phyloP scores from a whole-genome alignment of 2,888 invertebrate genomes.

The Pseudococcus longispinus region DNA sequence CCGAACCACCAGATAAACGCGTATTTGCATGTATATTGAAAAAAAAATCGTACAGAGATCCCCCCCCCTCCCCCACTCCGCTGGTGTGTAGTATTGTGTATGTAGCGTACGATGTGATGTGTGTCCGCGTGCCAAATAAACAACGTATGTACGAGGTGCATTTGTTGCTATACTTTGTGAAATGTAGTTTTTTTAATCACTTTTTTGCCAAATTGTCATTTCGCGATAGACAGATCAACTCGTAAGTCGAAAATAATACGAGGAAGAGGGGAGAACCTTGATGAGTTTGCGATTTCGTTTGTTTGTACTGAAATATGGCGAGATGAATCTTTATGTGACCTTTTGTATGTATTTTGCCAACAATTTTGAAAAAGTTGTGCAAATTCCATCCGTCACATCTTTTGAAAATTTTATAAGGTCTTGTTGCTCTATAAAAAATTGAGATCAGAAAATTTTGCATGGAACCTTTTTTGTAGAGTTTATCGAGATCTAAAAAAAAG shows the following conservation, averaged over 20 bases:
- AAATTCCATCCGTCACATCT: too few relatives aligned
- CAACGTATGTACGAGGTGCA: background rate
- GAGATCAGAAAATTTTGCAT: too few relatives aligned
- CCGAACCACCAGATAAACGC: background rate
- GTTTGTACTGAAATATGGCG: background rate
- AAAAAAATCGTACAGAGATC: background rate
- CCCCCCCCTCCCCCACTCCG: background rate
- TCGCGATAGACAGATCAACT: background rate
- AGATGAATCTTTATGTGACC: too few relatives aligned
- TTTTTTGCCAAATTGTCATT: background rate
- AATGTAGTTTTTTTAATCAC: background rate
- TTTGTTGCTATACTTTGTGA: background rate
- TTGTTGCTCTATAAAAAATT: too few relatives aligned
- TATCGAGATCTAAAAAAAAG: too few relatives aligned
- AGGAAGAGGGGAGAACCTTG: background rate
- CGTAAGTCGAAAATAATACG: background rate
- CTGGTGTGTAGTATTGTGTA: background rate
- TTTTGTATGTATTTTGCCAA: too few relatives aligned
- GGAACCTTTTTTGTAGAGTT: too few relatives aligned
- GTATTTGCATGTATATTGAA: slow-evolving; percentile 41
- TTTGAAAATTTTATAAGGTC: too few relatives aligned
- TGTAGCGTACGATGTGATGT: background rate
- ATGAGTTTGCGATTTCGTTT: background rate
- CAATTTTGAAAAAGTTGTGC: too few relatives aligned
- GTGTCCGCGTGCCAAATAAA: background rate